Percentiles rank a stretch among this genome's conserved stretches.
Conservation (phyloP, 2,113 vertebrate genomes). For the Sitta europaea region DNA sequence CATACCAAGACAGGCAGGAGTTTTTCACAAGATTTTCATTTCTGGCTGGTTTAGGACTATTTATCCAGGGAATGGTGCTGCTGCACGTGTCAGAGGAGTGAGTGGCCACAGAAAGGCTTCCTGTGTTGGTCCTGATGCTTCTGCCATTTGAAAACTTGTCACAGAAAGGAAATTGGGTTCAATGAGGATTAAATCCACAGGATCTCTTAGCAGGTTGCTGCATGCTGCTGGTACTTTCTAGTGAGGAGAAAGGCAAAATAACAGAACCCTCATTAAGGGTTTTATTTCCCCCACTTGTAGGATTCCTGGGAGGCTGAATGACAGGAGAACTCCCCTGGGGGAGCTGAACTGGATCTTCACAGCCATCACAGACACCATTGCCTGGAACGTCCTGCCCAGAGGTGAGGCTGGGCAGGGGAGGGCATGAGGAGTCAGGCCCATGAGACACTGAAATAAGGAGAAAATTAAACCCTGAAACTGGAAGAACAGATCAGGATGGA, state of each 20-base stretch:
- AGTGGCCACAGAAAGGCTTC: not conserved
- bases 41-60: not conserved
- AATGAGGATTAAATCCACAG: not conserved
- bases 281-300: conserved; percentile 50
- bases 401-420: conserved; percentile 67
- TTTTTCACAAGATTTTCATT: not conserved
- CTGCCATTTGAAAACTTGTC: not conserved
- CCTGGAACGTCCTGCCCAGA: conserved; percentile 96
- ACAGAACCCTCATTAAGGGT: accelerated
- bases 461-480: not conserved
- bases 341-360: conserved; percentile 99
- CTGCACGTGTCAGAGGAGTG: accelerated
- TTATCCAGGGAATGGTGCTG: accelerated
- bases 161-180: not conserved
- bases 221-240: accelerated
- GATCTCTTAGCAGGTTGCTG: not conserved
- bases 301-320: conserved; percentile 95
- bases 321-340: conserved; percentile 93
- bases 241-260: not conserved
- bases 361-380: conserved; percentile 97
- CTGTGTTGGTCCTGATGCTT: not conserved
- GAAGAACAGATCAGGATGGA: not conserved
- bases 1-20: not conserved
- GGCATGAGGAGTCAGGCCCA: not conserved
- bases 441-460: not conserved